Percentiles rank a stretch among this genome's conserved stretches.
These are phyloP conservation scores for Habrosyne pyritoides DNA, from an alignment of 2,888 invertebrate species.

Conservation along the genomic window DNA sequence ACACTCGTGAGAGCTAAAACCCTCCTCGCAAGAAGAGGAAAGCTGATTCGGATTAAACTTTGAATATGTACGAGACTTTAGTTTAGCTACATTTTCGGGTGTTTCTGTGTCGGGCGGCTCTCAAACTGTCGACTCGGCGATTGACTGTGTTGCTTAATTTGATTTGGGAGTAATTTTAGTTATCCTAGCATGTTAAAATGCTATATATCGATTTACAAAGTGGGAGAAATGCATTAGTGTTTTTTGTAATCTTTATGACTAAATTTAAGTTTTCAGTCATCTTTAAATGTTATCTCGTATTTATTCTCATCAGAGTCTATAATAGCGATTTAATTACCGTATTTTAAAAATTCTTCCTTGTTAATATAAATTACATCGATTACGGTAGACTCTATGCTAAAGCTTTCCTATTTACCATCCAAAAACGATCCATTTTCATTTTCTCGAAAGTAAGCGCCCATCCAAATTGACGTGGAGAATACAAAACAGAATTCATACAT, in stretches of 20 bases:
- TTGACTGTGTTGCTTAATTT: slow-evolving; percentile 32
- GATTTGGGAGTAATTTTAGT: slow-evolving; percentile 13
- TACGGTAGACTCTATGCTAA: background rate
- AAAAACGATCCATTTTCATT: background rate
- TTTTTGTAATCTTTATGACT: too few species aligned
- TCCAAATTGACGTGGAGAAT: slow-evolving; percentile 1
- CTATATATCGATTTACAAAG: too few species aligned
- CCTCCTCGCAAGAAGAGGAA: slow-evolving; percentile 51
- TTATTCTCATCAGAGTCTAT: too few species aligned
- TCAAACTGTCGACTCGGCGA: slow-evolving; percentile 31
- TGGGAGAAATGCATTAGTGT: too few species aligned
- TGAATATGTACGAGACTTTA: slow-evolving; percentile 69
- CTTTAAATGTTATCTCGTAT: too few species aligned
- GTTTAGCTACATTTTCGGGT: slow-evolving; percentile 42
- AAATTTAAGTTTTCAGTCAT: too few species aligned
- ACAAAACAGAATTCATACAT: slow-evolving; percentile 4
- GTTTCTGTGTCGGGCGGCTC: slow-evolving; percentile 39
- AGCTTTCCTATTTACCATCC: background rate
- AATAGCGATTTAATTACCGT: too few species aligned
- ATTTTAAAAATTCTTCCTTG: background rate
- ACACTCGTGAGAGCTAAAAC: slow-evolving; percentile 43
- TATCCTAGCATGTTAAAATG: background rate
- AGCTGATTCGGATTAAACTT: slow-evolving; percentile 77
- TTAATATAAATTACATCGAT: background rate
- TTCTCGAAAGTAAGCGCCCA: background rate